These are phyloP conservation scores for Australoheros facetus DNA, from an alignment of 2,797 vertebrate species.

Conservation along the genomic window DNA sequence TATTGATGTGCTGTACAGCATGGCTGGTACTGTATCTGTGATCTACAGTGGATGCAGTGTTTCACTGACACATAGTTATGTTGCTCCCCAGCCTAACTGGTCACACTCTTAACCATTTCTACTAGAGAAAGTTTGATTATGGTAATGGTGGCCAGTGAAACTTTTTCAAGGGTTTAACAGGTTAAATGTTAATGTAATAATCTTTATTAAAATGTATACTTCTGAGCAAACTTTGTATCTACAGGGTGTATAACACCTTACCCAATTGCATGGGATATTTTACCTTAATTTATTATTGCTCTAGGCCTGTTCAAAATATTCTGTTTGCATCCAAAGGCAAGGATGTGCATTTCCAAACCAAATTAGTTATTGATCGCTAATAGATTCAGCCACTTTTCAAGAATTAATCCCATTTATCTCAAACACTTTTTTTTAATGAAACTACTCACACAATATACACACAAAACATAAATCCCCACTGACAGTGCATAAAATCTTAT, in stretches of 20 bases:
- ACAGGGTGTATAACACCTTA: not conserved
- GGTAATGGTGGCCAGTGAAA: not conserved
- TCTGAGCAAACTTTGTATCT: not conserved
- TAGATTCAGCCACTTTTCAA: constrained; percentile 31
- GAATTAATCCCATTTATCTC: constrained; percentile 24
- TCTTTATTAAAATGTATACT: not conserved
- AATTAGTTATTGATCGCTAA: constrained; percentile 59
- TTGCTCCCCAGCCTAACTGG: not conserved
- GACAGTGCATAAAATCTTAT: not conserved
- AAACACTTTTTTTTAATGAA: constrained; percentile 6
- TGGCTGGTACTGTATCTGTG: constrained; percentile 34
- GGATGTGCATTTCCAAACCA: constrained; percentile 3
- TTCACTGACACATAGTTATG: constrained; percentile 16
- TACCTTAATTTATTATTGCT: not conserved
- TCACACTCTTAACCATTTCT: not conserved
- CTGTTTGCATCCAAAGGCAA: constrained; percentile 10
- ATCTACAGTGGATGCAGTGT: constrained; percentile 23
- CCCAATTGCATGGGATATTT: constrained; percentile 6
- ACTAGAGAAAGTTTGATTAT: constrained; percentile 1
- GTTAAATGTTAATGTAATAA: constrained; percentile 3
- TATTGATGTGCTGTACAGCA: constrained; percentile 30
- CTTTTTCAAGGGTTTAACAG: not conserved
- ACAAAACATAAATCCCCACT: not conserved
- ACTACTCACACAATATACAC: not conserved
- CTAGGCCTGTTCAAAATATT: not conserved